Evolutionary conservation across 2,113 vertebrate species (phyloP), one percentile per base, ranked within the genome.

Genomic region (Mola mola): DNA sequence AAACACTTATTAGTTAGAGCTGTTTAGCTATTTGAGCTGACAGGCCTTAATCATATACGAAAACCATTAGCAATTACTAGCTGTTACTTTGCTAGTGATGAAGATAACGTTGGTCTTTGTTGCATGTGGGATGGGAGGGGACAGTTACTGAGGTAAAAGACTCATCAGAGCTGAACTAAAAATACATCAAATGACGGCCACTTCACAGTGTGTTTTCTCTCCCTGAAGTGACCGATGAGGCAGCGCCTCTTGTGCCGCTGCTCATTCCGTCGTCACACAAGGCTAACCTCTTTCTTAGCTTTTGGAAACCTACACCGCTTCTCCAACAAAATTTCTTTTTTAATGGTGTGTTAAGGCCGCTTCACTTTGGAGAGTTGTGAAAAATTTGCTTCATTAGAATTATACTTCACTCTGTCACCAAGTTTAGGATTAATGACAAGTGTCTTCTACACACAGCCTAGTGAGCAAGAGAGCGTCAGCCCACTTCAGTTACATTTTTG

Each of bases 401-500:
- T 2, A 0, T 25, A 11, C 36, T 37, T n/a, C n/a, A n/a, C n/a
- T n/a, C n/a, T n/a, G n/a, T n/a, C n/a, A n/a, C n/a, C n/a, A n/a
- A n/a, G n/a, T n/a, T n/a, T n/a, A 7, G 33, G 15, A 33, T 50
- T 21, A 62, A 25, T 67, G 61, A 17, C 34, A 64, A 52, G 59
- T 42, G 43, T 56, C 49, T 80, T 36, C 56, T 25, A 20, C 34
- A 63, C 9, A 48, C 44, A 61, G 48, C 42, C 60, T 31, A 15
- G 58, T 62, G 51, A 43, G 67, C 43, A 67, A 63, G 46, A 63
- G 70, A 77, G 70, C 66, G 37, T 66, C 46, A 34, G 50, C 59
- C 67, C 80, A 72, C 80, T 88, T 85, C 67, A 62, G 83, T 89
- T 92, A 88, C 90, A 86, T 33, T 75, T 69, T 79, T 90, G 42